Percentiles rank a stretch among this genome's conserved stretches.
Evolutionary conservation across 2,113 vertebrate species (phyloP).

Genomic region (Mesoclemmys tuberculata): DNA sequence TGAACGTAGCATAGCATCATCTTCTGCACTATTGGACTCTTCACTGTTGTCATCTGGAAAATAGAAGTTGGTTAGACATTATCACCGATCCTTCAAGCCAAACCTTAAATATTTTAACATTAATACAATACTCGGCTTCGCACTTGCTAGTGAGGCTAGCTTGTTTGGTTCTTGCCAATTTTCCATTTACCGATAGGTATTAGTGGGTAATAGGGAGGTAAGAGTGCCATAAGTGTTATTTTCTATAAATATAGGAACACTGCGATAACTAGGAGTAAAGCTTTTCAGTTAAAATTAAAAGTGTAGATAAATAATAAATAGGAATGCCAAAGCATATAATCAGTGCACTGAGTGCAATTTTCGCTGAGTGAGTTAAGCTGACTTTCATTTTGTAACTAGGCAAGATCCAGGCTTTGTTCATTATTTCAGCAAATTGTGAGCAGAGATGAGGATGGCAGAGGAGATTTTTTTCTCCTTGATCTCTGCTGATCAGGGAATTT

Average conservation of each 20-base stretch:
- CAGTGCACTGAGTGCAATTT: not conserved
- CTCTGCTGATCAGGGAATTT: not conserved
- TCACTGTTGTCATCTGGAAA: slow-evolving; percentile 40
- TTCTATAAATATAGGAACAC: not conserved
- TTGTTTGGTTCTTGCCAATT: not conserved
- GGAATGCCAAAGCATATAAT: not conserved
- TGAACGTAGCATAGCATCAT: slow-evolving; percentile 33
- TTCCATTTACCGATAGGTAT: not conserved
- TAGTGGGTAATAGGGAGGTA: not conserved
- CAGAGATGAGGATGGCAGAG: not conserved
- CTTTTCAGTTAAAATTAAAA: not conserved
- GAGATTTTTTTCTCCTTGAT: not conserved
- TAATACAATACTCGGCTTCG: not conserved
- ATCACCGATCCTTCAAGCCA: not conserved
- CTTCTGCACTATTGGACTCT: slow-evolving; percentile 29
- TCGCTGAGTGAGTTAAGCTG: not conserved
- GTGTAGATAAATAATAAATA: slow-evolving; percentile 1
- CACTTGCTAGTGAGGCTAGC: not conserved
- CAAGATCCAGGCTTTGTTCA: not conserved
- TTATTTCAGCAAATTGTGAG: not conserved
- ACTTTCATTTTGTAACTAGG: not conserved
- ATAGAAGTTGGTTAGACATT: not conserved
- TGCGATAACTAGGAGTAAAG: not conserved
- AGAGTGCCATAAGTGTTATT: not conserved
- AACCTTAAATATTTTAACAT: not conserved